Evolutionary conservation across 2,113 vertebrate genomes (phyloP).

Genomic region (Morone saxatilis): DNA sequence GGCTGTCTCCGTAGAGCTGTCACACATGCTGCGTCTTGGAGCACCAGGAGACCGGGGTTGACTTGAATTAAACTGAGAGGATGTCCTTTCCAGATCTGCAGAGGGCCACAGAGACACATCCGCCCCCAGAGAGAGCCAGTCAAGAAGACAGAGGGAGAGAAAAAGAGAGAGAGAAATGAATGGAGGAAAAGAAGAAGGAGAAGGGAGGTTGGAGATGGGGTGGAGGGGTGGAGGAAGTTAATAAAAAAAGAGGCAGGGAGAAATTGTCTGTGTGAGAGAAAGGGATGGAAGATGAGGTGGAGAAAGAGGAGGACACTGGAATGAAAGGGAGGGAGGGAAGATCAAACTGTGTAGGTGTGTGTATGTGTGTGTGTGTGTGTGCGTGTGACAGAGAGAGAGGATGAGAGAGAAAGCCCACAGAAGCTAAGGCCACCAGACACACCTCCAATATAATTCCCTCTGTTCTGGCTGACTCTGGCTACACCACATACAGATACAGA

Average conservation of each 20-base stretch:
- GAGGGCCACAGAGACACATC: conserved; percentile 67
- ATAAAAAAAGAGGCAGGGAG: conserved; percentile 54
- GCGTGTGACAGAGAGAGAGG: conserved; percentile 23
- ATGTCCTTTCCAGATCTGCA: conserved; percentile 78
- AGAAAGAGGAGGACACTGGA: conserved; percentile 26
- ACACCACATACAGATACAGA: not conserved
- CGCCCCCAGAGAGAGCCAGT: conserved; percentile 62
- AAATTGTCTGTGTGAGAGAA: conserved; percentile 47
- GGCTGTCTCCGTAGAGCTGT: conserved; percentile 72
- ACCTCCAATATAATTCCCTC: conserved; percentile 3
- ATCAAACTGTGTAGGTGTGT: conserved; percentile 10
- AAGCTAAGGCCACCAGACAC: not conserved
- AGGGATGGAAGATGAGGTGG: conserved; percentile 37
- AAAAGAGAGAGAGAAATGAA: conserved; percentile 25
- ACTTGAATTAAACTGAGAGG: conserved; percentile 81
- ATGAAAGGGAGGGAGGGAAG: conserved; percentile 24
- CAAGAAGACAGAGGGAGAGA: conserved; percentile 48
- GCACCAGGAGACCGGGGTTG: conserved; percentile 73
- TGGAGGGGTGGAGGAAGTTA: conserved; percentile 47
- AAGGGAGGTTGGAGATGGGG: not conserved
- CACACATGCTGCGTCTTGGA: conserved; percentile 72
- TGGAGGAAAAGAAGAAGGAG: conserved; percentile 4
- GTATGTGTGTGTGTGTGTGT: conserved; percentile 4
- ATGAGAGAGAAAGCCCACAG: conserved; percentile 43
- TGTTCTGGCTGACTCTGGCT: not conserved